Percentiles rank a stretch among this genome's conserved stretches.
Conservation (phyloP, 2,797 vertebrate genomes). For the Selene dorsalis region DNA sequence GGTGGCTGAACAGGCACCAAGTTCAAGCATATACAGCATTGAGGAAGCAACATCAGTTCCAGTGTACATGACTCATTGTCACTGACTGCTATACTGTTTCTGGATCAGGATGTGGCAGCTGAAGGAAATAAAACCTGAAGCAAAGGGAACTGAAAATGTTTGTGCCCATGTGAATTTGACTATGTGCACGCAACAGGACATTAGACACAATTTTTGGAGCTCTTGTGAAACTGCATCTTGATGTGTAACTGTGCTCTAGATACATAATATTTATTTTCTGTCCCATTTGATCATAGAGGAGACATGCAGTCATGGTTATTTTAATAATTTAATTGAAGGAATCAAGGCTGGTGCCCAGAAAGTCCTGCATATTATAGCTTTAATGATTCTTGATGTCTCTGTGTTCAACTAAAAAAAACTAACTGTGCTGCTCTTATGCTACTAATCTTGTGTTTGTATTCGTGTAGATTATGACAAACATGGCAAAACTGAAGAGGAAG, state of each 20-base stretch:
- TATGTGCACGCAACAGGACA: background rate
- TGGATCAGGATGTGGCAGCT: background rate
- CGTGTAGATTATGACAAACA: slow-evolving; percentile 94
- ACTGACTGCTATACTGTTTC: background rate
- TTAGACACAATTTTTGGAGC: background rate
- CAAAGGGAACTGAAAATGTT: background rate
- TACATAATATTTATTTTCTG: background rate
- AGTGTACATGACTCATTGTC: background rate
- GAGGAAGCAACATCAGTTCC: background rate
- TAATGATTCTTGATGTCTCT: background rate
- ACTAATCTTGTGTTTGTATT: slow-evolving; percentile 1
- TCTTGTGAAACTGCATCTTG: background rate
- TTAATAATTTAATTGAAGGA: background rate
- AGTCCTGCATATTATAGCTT: too few relatives aligned
- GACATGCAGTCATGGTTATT: background rate
- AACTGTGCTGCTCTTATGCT: background rate
- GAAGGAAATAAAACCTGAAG: background rate
- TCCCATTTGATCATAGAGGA: background rate
- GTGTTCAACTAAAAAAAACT: background rate
- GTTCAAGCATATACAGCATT: background rate
- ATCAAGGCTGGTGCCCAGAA: background rate
- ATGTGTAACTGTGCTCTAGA: background rate
- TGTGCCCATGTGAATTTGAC: background rate
- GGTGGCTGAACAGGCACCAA: background rate
- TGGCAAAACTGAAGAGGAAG: slow-evolving; percentile 87